A percentile compares a stretch with the other conserved stretches of the same genome.
phyloP scores from a whole-genome alignment of 2,888 invertebrate species.

The Tyria jacobaeae region DNA sequence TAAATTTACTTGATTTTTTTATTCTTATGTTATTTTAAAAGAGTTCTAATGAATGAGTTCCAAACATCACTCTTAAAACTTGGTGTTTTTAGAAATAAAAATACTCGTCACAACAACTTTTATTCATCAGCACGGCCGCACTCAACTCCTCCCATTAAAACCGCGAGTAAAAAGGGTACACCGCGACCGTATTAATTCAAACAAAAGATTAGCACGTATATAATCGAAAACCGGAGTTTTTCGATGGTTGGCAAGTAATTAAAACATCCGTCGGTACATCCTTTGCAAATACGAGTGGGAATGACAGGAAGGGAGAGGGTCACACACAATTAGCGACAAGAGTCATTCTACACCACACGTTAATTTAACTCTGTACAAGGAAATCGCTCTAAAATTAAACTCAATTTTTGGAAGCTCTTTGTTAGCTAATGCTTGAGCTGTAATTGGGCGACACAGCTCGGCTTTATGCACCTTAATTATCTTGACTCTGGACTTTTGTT shows the following conservation, averaged over 20 bases:
- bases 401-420: constrained; percentile 65
- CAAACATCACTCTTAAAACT: constrained; percentile 26
- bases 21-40: background rate
- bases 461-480: constrained; percentile 63
- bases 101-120: constrained; percentile 40
- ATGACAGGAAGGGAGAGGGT: constrained; percentile 60
- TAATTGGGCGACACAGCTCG: constrained; percentile 64
- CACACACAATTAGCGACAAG: constrained; percentile 79
- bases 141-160: constrained; percentile 57
- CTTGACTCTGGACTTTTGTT: constrained; percentile 56
- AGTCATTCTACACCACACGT: constrained; percentile 67
- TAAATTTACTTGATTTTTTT: background rate
- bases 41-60: constrained; percentile 1
- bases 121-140: constrained; percentile 43
- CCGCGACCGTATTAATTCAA: constrained; percentile 60
- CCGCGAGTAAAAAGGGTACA: constrained; percentile 56
- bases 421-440: constrained; percentile 55
- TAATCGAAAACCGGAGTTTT: constrained; percentile 64
- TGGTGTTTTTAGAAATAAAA: constrained; percentile 35
- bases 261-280: constrained; percentile 59
- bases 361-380: constrained; percentile 69
- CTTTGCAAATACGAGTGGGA: constrained; percentile 55
- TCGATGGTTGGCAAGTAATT: constrained; percentile 59
- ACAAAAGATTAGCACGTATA: constrained; percentile 62
- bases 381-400: constrained; percentile 74